Percentiles rank a stretch among this genome's conserved stretches.
Conservation (phyloP, 2,113 vertebrate species). For the Macaca fascicularis region DNA sequence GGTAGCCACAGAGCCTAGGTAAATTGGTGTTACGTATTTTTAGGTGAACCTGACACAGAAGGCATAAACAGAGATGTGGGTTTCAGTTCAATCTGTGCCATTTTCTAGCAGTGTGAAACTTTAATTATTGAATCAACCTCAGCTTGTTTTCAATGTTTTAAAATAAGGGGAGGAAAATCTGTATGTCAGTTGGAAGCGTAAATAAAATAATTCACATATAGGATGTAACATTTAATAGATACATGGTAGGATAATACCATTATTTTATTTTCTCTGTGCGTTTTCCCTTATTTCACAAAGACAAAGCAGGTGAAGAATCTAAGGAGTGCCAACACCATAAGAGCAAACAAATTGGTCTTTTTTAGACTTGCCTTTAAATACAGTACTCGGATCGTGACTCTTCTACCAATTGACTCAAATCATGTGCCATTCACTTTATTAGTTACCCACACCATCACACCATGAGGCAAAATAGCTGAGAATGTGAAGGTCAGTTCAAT, state of each 20-base stretch:
- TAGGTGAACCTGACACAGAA: not conserved
- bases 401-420: not conserved
- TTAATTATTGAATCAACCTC: not conserved
- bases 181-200: not conserved
- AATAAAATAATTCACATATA: not conserved
- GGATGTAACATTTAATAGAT: not conserved
- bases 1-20: not conserved
- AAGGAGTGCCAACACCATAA: not conserved
- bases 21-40: not conserved
- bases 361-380: not conserved
- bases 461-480: not conserved
- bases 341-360: not conserved
- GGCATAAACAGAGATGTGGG: not conserved
- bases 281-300: not conserved
- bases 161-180: not conserved
- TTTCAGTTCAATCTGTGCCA: not conserved
- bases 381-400: not conserved
- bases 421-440: not conserved
- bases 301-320: not conserved
- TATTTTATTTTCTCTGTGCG: not conserved
- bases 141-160: slow-evolving; percentile 12
- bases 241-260: not conserved
- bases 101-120: not conserved
- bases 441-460: not conserved
- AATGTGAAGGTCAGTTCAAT: not conserved